These are phyloP conservation scores for Lepisosteus osseus DNA, from an alignment of 2,113 vertebrate species.

Conservation along the genomic window DNA sequence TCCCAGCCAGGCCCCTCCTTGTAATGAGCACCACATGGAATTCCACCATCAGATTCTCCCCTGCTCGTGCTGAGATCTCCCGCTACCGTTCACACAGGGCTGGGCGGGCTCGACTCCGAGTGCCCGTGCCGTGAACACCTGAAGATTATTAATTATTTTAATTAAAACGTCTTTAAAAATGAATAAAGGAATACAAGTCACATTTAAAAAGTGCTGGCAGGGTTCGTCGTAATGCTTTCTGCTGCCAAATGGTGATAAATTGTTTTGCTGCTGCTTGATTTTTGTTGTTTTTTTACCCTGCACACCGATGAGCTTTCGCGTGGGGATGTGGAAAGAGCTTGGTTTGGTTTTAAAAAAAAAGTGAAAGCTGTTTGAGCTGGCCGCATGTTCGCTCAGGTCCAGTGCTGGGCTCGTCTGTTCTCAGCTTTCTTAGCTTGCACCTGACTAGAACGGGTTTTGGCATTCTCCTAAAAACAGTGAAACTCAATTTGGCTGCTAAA, in stretches of 20 bases:
- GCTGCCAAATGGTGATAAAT: neutral
- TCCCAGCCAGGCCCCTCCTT: neutral
- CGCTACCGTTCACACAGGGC: neutral
- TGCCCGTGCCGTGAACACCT: neutral
- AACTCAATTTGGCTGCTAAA: too few species aligned
- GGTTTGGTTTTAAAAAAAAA: neutral
- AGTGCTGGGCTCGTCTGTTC: neutral
- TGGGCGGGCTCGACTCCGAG: too few species aligned
- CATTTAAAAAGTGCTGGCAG: neutral
- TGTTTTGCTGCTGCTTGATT: neutral
- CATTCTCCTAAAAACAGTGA: neutral
- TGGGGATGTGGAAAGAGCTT: neutral
- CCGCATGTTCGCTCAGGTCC: neutral
- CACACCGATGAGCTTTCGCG: neutral
- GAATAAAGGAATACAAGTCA: neutral
- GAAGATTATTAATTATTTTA: neutral
- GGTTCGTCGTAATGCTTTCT: neutral
- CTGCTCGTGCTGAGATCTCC: neutral
- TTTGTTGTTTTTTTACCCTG: neutral
- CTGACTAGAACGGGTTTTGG: neutral
- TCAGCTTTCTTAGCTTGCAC: neutral
- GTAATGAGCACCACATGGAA: neutral
- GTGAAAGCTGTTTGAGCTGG: neutral
- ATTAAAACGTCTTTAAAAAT: constrained; percentile 1
- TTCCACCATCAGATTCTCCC: neutral